Percentiles rank a stretch among this genome's conserved stretches.
Evolutionary conservation across 2,888 invertebrate species (phyloP).

Genomic region (Vannuccia rotundouncinata): DNA sequence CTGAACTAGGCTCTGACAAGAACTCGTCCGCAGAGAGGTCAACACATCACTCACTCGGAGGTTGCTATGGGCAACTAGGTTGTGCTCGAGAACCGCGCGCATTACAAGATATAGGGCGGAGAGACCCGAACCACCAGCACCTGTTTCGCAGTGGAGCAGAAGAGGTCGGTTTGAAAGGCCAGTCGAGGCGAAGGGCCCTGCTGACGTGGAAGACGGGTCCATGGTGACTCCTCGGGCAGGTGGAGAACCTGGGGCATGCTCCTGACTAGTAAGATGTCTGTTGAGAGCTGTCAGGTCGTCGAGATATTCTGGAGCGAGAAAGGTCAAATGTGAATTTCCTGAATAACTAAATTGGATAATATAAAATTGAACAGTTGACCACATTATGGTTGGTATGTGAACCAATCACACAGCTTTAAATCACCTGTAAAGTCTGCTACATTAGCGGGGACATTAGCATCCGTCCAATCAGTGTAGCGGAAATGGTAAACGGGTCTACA

Average conservation of each 20-base stretch:
- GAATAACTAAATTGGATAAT: no score
- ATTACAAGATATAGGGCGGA: conserved; percentile 4
- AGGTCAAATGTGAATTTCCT: not conserved
- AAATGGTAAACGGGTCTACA: conserved; percentile 1
- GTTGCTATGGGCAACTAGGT: not conserved
- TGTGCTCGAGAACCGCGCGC: not conserved
- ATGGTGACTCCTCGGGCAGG: not conserved
- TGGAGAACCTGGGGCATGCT: not conserved
- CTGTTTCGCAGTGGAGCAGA: not conserved
- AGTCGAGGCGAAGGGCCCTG: not conserved
- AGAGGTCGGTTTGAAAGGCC: conserved; percentile 2
- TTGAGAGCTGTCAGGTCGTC: conserved; percentile 14
- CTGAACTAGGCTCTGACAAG: not conserved
- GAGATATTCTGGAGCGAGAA: not conserved
- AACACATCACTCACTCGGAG: conserved; percentile 7
- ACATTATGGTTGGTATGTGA: no score
- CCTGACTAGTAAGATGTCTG: not conserved
- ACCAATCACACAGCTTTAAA: no score
- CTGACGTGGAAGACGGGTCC: not conserved
- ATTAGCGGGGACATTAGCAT: not conserved
- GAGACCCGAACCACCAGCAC: not conserved
- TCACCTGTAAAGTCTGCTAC: not conserved
- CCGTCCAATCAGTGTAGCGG: conserved; percentile 10
- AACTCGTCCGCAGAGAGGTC: not conserved
- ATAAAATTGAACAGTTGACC: no score